Conservation (phyloP, 2,797 vertebrate genomes). For the Siniperca obscura region DNA sequence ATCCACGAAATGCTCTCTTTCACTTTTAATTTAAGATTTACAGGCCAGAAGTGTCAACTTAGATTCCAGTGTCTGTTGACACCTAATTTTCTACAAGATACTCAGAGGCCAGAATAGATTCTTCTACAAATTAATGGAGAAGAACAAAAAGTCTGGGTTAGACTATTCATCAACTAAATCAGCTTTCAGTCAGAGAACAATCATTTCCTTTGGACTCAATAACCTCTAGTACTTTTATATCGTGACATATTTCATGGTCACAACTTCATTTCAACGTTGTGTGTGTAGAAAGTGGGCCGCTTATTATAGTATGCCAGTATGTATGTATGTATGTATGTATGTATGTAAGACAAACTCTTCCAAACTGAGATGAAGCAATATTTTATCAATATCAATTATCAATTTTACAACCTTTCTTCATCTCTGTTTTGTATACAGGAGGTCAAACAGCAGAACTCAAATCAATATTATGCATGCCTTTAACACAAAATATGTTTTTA, state of each 20-base stretch:
- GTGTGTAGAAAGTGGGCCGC: background rate
- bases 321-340: background rate
- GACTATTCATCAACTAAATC: conserved; percentile 16
- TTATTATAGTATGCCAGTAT: background rate
- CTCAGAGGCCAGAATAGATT: conserved; percentile 49
- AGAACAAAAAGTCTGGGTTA: conserved; percentile 36
- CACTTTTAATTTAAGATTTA: conserved; percentile 53
- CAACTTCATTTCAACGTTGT: background rate
- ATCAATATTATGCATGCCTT: conserved; percentile 12
- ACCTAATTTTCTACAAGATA: conserved; percentile 6
- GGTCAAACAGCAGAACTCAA: conserved; percentile 2
- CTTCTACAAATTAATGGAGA: conserved; percentile 44
- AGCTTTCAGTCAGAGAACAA: conserved; percentile 3
- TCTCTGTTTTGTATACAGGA: background rate
- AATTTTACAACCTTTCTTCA: conserved; percentile 17
- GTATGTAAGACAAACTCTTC: conserved; percentile 7
- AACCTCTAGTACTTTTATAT: background rate
- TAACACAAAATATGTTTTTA: conserved; percentile 5
- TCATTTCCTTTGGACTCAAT: conserved; percentile 14
- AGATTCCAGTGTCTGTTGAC: conserved; percentile 45
- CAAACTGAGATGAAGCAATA: background rate
- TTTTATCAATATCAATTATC: conserved; percentile 2
- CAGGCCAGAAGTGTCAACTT: conserved; percentile 14
- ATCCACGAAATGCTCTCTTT: conserved; percentile 23
- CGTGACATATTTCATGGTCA: background rate